phyloP scores from a whole-genome alignment of 2,797 vertebrate genomes.

The Cyprinodon diabolis region DNA sequence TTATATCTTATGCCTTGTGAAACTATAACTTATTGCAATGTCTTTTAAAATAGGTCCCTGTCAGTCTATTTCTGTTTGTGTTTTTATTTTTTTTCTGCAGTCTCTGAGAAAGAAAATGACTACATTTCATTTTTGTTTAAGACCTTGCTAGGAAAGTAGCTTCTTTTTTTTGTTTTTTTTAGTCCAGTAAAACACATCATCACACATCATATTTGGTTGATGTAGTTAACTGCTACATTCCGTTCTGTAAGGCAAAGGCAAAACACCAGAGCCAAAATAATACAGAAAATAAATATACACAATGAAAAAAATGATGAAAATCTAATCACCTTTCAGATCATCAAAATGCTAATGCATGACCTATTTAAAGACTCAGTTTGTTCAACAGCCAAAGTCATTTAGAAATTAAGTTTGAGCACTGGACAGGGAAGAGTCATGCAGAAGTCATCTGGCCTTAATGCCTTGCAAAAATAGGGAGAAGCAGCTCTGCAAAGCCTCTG shows the following conservation, averaged over 20 bases:
- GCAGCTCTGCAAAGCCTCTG: slow-evolving; percentile 43
- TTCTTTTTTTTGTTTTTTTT: neutral
- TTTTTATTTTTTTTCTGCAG: slow-evolving; percentile 7
- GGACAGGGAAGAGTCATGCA: slow-evolving; percentile 58
- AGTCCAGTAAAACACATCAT: slow-evolving; percentile 12
- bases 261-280: slow-evolving; percentile 71
- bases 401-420: slow-evolving; percentile 48
- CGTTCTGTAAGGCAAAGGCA: slow-evolving; percentile 42
- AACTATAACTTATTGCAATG: slow-evolving; percentile 58
- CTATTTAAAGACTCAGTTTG: slow-evolving; percentile 63
- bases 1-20: slow-evolving; percentile 63
- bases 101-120: neutral
- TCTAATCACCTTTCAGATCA: slow-evolving; percentile 71
- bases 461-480: slow-evolving; percentile 37
- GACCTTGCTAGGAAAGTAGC: slow-evolving; percentile 14
- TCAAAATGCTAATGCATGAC: slow-evolving; percentile 71
- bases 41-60: slow-evolving; percentile 48
- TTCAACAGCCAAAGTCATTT: slow-evolving; percentile 59
- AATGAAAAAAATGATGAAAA: slow-evolving; percentile 40
- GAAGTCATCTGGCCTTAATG: slow-evolving; percentile 62
- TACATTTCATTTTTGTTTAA: slow-evolving; percentile 37
- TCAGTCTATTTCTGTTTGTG: slow-evolving; percentile 14
- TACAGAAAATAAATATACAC: slow-evolving; percentile 69
- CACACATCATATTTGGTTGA: neutral
- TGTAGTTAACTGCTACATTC: neutral